These are phyloP conservation scores for Chrysaora quinquecirrha DNA, from an alignment of 30 jellyfish, hydroid and myxozoan species.

Conservation along the genomic window DNA sequence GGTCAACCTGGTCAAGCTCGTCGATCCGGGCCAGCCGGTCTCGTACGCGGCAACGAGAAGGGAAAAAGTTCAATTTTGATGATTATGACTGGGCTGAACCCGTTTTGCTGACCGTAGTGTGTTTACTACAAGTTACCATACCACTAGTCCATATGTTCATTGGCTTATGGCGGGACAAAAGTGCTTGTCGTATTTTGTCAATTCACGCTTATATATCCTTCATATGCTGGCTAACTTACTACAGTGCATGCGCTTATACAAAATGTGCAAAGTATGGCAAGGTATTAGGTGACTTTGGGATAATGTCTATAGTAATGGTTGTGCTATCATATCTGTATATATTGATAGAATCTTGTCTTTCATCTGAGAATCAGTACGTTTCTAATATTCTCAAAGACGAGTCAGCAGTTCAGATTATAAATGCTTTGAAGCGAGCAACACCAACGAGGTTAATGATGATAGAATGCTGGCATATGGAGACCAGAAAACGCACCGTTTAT, in stretches of 20 bases:
- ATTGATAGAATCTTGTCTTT: constrained; percentile 60
- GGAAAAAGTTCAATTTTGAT: background rate
- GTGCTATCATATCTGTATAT: constrained; percentile 27
- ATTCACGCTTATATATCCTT: constrained; percentile 28
- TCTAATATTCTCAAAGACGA: constrained; percentile 5
- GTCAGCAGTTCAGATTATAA: constrained; percentile 30
- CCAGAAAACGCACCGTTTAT: constrained; percentile 40
- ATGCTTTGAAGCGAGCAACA: background rate
- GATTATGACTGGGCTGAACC: constrained; percentile 13
- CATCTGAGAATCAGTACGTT: constrained; percentile 43
- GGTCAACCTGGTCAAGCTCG: no score
- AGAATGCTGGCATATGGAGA: constrained; percentile 68
- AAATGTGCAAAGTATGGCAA: constrained; percentile 33
- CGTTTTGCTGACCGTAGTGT: background rate
- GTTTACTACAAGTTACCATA: background rate
- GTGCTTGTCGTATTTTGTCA: constrained; percentile 33
- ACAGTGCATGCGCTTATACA: constrained; percentile 11
- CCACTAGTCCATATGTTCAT: background rate
- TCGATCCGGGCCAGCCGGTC: background rate
- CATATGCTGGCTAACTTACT: constrained; percentile 26
- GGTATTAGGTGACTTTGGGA: constrained; percentile 8
- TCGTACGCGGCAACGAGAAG: background rate
- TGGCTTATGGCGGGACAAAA: background rate
- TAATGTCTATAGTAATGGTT: constrained; percentile 32
- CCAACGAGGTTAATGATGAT: constrained; percentile 12